Percentiles rank a stretch among this genome's conserved stretches.
phyloP scores from a whole-genome alignment of 2,113 vertebrate genomes.

The Balaeniceps rex region DNA sequence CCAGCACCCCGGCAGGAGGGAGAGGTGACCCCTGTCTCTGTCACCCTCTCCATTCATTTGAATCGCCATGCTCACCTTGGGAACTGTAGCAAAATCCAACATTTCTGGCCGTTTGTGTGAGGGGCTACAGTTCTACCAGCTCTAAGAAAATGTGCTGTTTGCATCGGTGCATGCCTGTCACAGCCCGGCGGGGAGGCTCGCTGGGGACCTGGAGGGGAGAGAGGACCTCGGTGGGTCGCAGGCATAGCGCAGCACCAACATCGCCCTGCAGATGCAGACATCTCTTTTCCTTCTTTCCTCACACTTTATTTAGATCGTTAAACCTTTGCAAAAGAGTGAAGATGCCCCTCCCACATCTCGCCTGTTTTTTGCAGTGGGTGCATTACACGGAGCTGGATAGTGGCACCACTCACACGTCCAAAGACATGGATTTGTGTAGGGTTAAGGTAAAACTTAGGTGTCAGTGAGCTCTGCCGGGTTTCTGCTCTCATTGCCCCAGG shows the following conservation, averaged over 20 bases:
- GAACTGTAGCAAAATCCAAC: neutral
- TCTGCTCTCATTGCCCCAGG: neutral
- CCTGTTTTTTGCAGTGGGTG: neutral
- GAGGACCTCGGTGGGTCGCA: neutral
- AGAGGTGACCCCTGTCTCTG: neutral
- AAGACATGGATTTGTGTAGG: neutral
- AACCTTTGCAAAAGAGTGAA: neutral
- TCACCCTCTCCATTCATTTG: accelerated
- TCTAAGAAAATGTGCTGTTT: neutral
- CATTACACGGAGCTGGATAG: neutral
- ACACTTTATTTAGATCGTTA: neutral
- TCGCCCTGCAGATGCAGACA: neutral
- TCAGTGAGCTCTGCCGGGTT: neutral
- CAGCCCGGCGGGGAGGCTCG: neutral
- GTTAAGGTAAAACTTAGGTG: neutral
- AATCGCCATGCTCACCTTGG: neutral
- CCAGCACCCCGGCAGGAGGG: neutral
- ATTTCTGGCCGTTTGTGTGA: neutral
- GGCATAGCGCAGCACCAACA: neutral
- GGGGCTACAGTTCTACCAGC: neutral
- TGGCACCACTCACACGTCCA: neutral
- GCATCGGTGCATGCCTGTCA: neutral
- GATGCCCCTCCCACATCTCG: neutral
- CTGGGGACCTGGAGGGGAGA: neutral
- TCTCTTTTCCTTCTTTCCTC: neutral